Evolutionary conservation across 2,888 invertebrate genomes (phyloP), one percentile per base, ranked within the genome.

Genomic region (Tachina fera): DNA sequence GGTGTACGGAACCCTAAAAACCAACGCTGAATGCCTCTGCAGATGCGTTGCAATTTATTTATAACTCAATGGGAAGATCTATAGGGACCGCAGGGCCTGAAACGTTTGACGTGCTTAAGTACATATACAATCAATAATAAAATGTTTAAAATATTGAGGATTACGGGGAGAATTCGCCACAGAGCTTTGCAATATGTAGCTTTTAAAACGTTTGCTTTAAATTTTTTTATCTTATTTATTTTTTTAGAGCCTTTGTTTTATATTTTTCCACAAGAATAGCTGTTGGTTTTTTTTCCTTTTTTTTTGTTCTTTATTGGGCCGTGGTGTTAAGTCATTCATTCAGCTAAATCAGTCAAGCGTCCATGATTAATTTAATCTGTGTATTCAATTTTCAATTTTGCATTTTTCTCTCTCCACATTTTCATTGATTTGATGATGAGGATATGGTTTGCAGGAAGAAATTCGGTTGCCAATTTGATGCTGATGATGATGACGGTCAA

Each of bases 291-390:
- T 16, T 43, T 5, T 9, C 45, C 4, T 31, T 14, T 10, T 9
- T 41, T 58, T 58, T 74, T 16, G 8, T 16, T 61, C 10, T n/a
- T 51, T 41, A 8, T 51, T 49, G 41, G n/a, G 53, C 43, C 51
- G 51, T 51, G 31, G 31, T 71, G 63, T 71, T 63, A 65, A 80
- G 51, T 60, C 74, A 68, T 60, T 81, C 41, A 80, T 60, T 75
- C 31, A 67, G 60, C 68, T 51, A 72, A 53, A 56, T 74, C 60
- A 74, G 13, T 45, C 72, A 79, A 75, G 79, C 79, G 56, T 82
- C 75, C 86, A 83, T 86, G 83, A 71, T 83, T 83, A 79, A 86
- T 79, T 86, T 83, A 83, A 86, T 86, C 83, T 71, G 41, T 53
- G 60, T 31, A 6, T 75, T 79, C 74, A 86, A 65, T 79, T 86